Conservation (phyloP, 2,888 invertebrate species). For the Chymomyza fuscimana region DNA sequence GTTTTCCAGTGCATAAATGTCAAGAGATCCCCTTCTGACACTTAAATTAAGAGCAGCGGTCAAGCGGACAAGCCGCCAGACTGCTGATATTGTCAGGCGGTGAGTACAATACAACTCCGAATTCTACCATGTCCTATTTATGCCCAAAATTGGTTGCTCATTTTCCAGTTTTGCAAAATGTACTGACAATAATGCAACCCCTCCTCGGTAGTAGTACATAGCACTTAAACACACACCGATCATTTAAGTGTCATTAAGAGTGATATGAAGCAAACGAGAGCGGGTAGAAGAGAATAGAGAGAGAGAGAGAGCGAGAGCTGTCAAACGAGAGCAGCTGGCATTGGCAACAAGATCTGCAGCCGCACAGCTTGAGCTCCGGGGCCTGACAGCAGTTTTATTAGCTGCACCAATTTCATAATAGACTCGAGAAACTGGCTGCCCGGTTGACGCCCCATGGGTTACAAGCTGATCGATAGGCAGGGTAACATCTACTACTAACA, state of each 20-base stretch:
- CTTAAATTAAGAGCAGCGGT: constrained; percentile 59
- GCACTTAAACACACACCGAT: constrained; percentile 39
- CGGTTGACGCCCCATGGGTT: constrained; percentile 59
- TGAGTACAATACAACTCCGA: constrained; percentile 46
- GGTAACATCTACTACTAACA: not conserved
- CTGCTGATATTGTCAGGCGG: constrained; percentile 22
- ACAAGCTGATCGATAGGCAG: constrained; percentile 12
- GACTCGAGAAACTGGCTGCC: constrained; percentile 26
- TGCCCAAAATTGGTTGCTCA: constrained; percentile 37
- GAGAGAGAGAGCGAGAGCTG: not conserved
- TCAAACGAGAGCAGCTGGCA: constrained; percentile 29
- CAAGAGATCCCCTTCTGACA: constrained; percentile 68
- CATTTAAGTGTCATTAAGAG: constrained; percentile 69
- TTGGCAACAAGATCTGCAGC: constrained; percentile 41
- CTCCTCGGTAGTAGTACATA: constrained; percentile 17
- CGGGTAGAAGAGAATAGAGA: constrained; percentile 1
- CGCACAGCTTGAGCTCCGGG: constrained; percentile 49
- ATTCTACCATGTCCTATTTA: not conserved
- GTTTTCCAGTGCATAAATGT: constrained; percentile 53
- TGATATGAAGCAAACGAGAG: constrained; percentile 19
- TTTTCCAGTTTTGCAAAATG: constrained; percentile 52
- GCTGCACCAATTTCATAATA: constrained; percentile 45
- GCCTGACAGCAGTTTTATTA: not conserved
- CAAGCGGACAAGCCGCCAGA: constrained; percentile 54
- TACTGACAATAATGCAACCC: constrained; percentile 45